Evolutionary conservation across 2,888 invertebrate genomes (phyloP), one percentile per base, ranked within the genome.

Genomic region (Lobophora halterata): DNA sequence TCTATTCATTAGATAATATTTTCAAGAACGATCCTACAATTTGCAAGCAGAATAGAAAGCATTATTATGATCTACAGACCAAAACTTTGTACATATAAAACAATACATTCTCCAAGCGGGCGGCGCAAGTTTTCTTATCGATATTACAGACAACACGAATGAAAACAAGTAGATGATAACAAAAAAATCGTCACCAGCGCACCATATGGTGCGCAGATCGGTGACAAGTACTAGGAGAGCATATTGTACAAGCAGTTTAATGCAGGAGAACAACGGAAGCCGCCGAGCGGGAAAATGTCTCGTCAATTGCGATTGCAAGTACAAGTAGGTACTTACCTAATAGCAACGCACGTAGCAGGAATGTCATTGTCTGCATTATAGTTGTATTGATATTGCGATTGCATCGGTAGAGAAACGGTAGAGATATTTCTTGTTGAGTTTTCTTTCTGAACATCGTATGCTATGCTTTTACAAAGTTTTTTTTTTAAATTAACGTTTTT

Each of bases 161-260:
- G 32, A 38, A 49, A 24, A 24, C 34, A 36, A 34, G 41, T 31
- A 30, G 44, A 55, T 50, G 54, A 48, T 43, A 46, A 43, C 27
- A 39, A 47, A 53, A 49, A 52, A 46, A 47, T 37, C 26, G 41
- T 42, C 40, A 46, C 35, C 50, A 48, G 48, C 31, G 52, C 39
- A 46, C 50, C 50, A 53, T 53, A 50, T 53, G 53, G 48, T 50
- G 48, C 53, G 48, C 50, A 38, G 46, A 42, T 35, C 74, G 82
- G 82, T 83, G 85, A 85, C 85, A 85, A 74, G 67, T 85, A 85
- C 85, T 66, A 85, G 82, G 66, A 63, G 57, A 37, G 47, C 80
- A 85, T 72, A 69, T 64, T 49, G 48, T 51, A 52, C 52, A 48
- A 61, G 74, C 75, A 69, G 58, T 70, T 58, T 52, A 55, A 42